Evolutionary conservation across 2,888 invertebrate species (phyloP).

Genomic region (Synanthedon andrenaeformis): DNA sequence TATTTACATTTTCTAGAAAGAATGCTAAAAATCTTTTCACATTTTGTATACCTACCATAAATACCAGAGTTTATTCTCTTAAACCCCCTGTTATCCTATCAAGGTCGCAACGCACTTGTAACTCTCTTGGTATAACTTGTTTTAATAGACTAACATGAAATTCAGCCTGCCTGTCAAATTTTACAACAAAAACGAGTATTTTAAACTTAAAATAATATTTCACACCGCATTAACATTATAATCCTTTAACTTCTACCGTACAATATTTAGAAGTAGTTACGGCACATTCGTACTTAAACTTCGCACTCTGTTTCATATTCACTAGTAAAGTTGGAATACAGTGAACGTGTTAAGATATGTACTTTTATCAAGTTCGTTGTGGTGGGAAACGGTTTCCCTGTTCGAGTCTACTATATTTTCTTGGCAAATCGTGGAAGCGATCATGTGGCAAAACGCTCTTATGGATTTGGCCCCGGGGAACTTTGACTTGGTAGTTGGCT

Average conservation of each 20-base stretch:
- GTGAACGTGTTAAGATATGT: conserved; percentile 25
- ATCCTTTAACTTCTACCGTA: background rate
- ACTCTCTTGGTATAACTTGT: too few species aligned
- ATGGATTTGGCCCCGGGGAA: conserved; percentile 63
- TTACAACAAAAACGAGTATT: too few species aligned
- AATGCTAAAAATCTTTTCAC: too few species aligned
- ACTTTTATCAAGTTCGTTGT: conserved; percentile 49
- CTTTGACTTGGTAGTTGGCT: conserved; percentile 57
- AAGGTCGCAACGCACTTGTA: too few species aligned
- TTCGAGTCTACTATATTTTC: conserved; percentile 56
- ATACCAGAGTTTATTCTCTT: too few species aligned
- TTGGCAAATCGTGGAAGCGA: conserved; percentile 65
- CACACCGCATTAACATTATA: too few species aligned
- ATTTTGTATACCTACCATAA: too few species aligned
- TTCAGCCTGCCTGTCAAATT: too few species aligned
- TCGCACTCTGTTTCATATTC: conserved; percentile 34
- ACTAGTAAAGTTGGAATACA: conserved; percentile 30
- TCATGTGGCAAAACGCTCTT: conserved; percentile 68
- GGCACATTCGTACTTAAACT: conserved; percentile 5
- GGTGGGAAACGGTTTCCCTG: conserved; percentile 46
- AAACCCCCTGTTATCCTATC: too few species aligned
- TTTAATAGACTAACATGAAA: too few species aligned
- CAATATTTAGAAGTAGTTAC: background rate
- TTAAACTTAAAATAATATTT: too few species aligned
- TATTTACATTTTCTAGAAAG: too few species aligned